These are phyloP conservation scores for Aphidius gifuensis DNA, from an alignment of 1,140 invertebrate genomes.

Conservation along the genomic window DNA sequence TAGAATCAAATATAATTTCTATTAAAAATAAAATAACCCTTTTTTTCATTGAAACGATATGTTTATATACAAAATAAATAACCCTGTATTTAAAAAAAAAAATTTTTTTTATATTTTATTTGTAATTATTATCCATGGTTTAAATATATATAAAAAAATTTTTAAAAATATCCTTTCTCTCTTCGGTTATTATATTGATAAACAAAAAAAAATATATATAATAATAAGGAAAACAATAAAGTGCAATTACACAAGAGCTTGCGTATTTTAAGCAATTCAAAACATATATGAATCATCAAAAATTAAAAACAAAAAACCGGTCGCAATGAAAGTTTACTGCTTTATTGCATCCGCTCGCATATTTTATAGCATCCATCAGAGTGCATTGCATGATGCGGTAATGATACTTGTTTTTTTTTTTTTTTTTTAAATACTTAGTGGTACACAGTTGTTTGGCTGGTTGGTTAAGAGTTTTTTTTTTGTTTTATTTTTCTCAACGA, in stretches of 20 bases:
- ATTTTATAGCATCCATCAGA: neutral
- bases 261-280: neutral
- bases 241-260: neutral
- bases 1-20: no score
- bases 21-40: no score
- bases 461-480: neutral
- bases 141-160: no score
- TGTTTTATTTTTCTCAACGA: neutral
- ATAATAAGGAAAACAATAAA: no score
- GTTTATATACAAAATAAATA: no score
- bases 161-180: no score
- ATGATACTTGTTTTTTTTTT: neutral
- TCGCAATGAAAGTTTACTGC: constrained; percentile 15
- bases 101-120: no score
- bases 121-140: no score
- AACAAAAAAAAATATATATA: no score
- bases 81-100: no score
- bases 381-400: neutral
- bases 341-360: neutral
- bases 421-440: constrained; percentile 6
- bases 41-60: no score
- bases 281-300: neutral
- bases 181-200: no score
- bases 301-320: constrained; percentile 5
- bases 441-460: constrained; percentile 3